Evolutionary conservation across 2,113 vertebrate genomes (phyloP).

Genomic region (Chaenogobius annularis): DNA sequence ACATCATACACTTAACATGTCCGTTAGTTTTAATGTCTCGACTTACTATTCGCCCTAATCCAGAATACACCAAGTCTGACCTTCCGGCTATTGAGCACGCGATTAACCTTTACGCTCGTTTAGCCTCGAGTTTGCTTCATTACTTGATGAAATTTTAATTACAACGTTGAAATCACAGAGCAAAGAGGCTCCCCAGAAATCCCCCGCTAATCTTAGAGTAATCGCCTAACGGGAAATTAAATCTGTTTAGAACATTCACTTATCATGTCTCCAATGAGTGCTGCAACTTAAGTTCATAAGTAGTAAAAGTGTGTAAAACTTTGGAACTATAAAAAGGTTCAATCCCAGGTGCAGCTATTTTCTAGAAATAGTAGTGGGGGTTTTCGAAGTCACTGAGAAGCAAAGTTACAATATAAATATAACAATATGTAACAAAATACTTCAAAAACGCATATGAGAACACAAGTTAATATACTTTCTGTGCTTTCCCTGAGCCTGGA

Average conservation of each 20-base stretch:
- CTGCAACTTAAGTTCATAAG: not conserved
- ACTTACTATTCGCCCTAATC: conserved; percentile 38
- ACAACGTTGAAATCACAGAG: conserved; percentile 50
- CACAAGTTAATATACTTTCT: not conserved
- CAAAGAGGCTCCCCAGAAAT: conserved; percentile 39
- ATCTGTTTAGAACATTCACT: conserved; percentile 22
- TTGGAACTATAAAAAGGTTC: not conserved
- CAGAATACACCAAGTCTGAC: conserved; percentile 55
- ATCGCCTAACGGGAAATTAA: conserved; percentile 48
- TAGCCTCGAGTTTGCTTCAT: conserved; percentile 58
- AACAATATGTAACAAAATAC: not conserved
- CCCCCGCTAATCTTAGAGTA: conserved; percentile 33
- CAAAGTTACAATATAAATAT: not conserved
- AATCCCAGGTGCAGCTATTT: not conserved
- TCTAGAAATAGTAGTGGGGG: not conserved
- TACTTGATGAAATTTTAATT: conserved; percentile 68
- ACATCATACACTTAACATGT: conserved; percentile 42
- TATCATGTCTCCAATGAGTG: not conserved
- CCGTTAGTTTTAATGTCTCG: conserved; percentile 58
- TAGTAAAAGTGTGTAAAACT: not conserved
- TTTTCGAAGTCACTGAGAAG: not conserved
- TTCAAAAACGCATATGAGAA: too few relatives aligned
- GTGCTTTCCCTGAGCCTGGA: not conserved
- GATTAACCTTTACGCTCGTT: conserved; percentile 68
- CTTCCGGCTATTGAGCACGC: conserved; percentile 59